A percentile compares a stretch with the other conserved stretches of the same genome.
Evolutionary conservation across 30 jellyfish, hydroid and myxozoan genomes (phyloP).

Genomic region (Nemopilema nomurai): DNA sequence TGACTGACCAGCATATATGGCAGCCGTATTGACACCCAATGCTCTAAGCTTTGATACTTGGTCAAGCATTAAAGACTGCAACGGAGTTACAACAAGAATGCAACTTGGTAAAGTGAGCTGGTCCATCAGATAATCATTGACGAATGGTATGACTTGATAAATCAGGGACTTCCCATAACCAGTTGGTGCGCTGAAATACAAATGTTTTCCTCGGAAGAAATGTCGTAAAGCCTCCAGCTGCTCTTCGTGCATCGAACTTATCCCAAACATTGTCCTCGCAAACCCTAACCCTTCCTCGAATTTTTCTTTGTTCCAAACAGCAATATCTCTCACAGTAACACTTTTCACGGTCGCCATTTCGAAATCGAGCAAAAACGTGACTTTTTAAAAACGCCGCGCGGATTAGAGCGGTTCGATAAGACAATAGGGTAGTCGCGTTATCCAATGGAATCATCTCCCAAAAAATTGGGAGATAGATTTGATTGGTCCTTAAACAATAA

Average conservation of each 20-base stretch:
- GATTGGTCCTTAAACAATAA: background rate
- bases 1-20: conserved; percentile 21
- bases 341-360: conserved; percentile 46
- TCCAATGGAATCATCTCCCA: background rate
- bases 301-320: background rate
- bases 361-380: conserved; percentile 47
- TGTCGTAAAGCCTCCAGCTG: conserved; percentile 1
- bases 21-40: conserved; percentile 31
- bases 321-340: background rate
- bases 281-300: background rate
- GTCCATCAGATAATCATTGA: conserved; percentile 33
- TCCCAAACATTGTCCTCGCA: conserved; percentile 14
- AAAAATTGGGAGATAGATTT: background rate
- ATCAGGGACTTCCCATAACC: conserved; percentile 60
- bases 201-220: conserved; percentile 26
- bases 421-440: background rate
- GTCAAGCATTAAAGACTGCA: conserved; percentile 34
- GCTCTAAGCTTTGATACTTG: conserved; percentile 13
- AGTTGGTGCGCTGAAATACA: conserved; percentile 60
- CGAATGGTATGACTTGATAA: conserved; percentile 26
- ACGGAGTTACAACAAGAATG: conserved; percentile 13
- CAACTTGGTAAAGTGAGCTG: background rate
- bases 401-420: background rate
- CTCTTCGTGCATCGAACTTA: conserved; percentile 3
- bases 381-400: background rate